phyloP scores from a whole-genome alignment of 2,113 vertebrate genomes.

The Corythoichthys intestinalis region DNA sequence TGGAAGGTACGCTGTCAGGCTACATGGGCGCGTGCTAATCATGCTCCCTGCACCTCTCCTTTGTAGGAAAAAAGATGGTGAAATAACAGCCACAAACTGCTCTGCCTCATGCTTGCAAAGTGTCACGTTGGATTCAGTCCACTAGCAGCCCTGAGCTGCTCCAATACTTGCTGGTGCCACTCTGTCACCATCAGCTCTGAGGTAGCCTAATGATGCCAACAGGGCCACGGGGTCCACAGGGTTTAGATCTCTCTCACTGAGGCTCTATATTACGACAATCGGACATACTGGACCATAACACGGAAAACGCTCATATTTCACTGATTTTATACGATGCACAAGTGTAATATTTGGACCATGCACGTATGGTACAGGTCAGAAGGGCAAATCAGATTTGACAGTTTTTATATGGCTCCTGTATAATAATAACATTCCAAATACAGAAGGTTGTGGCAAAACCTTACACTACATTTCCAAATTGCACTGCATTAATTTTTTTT shows the following conservation, averaged over 20 bases:
- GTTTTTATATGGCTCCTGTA: not conserved
- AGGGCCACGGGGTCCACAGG: constrained; percentile 50
- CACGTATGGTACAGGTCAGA: not conserved
- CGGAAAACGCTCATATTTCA: not conserved
- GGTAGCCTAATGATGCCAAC: constrained; percentile 49
- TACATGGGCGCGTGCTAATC: not conserved
- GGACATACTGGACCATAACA: not conserved
- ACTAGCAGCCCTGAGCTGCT: constrained; percentile 47
- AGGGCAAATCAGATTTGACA: not conserved
- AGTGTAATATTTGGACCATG: not conserved
- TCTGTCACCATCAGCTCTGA: constrained; percentile 55
- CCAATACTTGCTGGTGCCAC: constrained; percentile 42
- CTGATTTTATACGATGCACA: not conserved
- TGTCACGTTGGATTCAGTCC: constrained; percentile 10
- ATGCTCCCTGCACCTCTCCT: constrained; percentile 19
- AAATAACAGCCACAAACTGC: constrained; percentile 11
- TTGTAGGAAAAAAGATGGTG: constrained; percentile 17
- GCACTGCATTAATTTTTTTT: constrained; percentile 13
- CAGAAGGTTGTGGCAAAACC: constrained; percentile 6
- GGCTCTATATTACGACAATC: constrained; percentile 41
- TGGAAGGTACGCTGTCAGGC: not conserved
- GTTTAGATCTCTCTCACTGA: constrained; percentile 34
- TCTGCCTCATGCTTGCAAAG: constrained; percentile 18
- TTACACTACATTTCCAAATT: constrained; percentile 14
- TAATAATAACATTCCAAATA: constrained; percentile 17